Conservation (phyloP, 2,797 vertebrate genomes). For the Loris lydekkerianus region DNA sequence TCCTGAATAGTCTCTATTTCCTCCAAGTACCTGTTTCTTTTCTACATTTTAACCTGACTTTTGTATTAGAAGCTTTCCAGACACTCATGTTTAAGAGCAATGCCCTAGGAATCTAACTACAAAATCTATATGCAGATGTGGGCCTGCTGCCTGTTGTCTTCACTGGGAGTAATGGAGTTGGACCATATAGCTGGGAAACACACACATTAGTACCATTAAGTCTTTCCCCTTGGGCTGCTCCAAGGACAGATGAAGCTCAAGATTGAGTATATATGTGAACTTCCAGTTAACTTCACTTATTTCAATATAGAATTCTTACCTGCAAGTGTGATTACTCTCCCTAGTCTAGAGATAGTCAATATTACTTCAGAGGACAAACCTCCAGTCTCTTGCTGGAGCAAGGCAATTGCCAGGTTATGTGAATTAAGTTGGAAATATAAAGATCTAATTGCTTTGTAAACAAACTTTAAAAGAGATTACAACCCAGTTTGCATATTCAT, state of each 20-base stretch:
- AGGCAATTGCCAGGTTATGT: not conserved
- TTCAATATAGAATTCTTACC: not conserved
- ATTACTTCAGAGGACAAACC: not conserved
- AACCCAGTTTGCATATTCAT: not conserved
- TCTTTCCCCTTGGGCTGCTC: not conserved
- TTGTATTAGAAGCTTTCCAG: not conserved
- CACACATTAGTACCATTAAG: not conserved
- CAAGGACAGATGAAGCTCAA: not conserved
- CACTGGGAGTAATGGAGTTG: not conserved
- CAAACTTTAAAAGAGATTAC: not conserved
- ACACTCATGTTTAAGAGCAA: not conserved
- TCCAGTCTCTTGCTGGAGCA: not conserved
- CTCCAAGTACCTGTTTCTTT: not conserved
- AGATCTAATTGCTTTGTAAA: not conserved
- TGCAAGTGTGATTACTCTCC: not conserved
- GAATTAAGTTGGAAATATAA: not conserved
- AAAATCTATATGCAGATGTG: not conserved
- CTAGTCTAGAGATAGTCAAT: not conserved
- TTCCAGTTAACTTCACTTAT: not conserved
- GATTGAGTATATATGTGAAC: not conserved
- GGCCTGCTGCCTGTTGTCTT: not conserved
- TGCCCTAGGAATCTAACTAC: not conserved
- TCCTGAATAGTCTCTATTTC: slow-evolving; percentile 7
- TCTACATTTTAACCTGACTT: not conserved
- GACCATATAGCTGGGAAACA: not conserved